Conservation (phyloP, 2,888 invertebrate species). For the Atrina japonica region DNA sequence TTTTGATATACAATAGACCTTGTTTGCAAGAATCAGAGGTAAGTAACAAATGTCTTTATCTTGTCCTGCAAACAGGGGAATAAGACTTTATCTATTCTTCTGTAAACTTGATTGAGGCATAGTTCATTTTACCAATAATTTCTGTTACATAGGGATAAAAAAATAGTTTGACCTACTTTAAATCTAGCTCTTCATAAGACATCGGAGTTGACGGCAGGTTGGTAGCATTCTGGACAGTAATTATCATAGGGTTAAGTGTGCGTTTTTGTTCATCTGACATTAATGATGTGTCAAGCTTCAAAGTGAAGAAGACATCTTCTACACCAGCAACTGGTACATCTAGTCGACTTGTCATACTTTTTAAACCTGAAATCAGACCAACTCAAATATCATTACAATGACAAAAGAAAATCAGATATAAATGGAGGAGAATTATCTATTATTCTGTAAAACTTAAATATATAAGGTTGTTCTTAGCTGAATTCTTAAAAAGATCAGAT, state of each 20-base stretch:
- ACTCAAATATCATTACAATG: not conserved
- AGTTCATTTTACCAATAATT: too few relatives aligned
- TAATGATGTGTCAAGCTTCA: constrained; percentile 71
- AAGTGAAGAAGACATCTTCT: constrained; percentile 76
- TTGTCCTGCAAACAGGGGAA: too few relatives aligned
- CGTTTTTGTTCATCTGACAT: constrained; percentile 72
- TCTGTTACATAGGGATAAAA: too few relatives aligned
- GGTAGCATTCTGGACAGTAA: constrained; percentile 75
- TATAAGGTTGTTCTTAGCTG: too few relatives aligned
- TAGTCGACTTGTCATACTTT: constrained; percentile 73
- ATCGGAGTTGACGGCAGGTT: constrained; percentile 75
- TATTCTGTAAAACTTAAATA: too few relatives aligned
- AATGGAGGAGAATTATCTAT: too few relatives aligned
- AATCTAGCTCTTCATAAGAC: constrained; percentile 67
- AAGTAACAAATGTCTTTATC: too few relatives aligned
- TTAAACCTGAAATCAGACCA: constrained; percentile 58
- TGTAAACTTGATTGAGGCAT: too few relatives aligned
- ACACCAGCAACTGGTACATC: constrained; percentile 69
- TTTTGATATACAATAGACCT: too few relatives aligned
- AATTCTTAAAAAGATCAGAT: too few relatives aligned
- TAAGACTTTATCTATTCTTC: too few relatives aligned
- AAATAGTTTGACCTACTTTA: constrained; percentile 62
- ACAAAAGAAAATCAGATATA: not conserved
- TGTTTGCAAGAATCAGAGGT: too few relatives aligned
- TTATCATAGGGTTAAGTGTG: constrained; percentile 78